Evolutionary conservation across 2,888 invertebrate genomes (phyloP).

Genomic region (Andrena bucephala): DNA sequence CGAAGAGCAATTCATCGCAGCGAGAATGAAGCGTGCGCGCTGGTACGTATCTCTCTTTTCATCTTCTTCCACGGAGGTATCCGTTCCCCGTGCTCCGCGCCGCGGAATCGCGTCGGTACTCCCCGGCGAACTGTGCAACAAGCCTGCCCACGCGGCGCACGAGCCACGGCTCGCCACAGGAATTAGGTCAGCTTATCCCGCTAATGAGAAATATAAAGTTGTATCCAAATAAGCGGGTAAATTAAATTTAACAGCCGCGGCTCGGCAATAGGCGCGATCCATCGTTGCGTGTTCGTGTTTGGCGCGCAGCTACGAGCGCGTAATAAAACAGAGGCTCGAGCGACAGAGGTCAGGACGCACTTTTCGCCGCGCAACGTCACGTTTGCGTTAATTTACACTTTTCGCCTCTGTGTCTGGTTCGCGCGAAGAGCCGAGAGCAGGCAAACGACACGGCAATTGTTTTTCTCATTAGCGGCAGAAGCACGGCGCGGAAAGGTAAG

Average conservation of each 20-base stretch:
- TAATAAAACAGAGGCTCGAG: conserved; percentile 75
- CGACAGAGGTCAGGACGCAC: conserved; percentile 38
- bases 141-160: conserved; percentile 9
- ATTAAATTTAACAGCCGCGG: conserved; percentile 79
- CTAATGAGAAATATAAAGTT: conserved; percentile 83
- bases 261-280: conserved; percentile 79
- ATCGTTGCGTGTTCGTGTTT: conserved; percentile 79
- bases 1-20: conserved; percentile 10
- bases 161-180: conserved; percentile 9
- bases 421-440: conserved; percentile 24
- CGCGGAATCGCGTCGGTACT: conserved; percentile 2
- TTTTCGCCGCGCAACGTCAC: conserved; percentile 39
- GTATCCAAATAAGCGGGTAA: conserved; percentile 79
- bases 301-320: conserved; percentile 72
- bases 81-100: not conserved
- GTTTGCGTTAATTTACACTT: conserved; percentile 71
- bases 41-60: not conserved
- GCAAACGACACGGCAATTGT: conserved; percentile 42
- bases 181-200: conserved; percentile 82
- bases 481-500: conserved; percentile 13
- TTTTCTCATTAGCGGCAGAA: conserved; percentile 41
- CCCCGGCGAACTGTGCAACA: not conserved
- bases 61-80: conserved; percentile 6
- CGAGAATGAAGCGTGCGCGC: not conserved
- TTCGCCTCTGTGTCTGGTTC: conserved; percentile 57